phyloP scores from a whole-genome alignment of 1,140 invertebrate species.

The Caenorhabditis tropicalis region DNA sequence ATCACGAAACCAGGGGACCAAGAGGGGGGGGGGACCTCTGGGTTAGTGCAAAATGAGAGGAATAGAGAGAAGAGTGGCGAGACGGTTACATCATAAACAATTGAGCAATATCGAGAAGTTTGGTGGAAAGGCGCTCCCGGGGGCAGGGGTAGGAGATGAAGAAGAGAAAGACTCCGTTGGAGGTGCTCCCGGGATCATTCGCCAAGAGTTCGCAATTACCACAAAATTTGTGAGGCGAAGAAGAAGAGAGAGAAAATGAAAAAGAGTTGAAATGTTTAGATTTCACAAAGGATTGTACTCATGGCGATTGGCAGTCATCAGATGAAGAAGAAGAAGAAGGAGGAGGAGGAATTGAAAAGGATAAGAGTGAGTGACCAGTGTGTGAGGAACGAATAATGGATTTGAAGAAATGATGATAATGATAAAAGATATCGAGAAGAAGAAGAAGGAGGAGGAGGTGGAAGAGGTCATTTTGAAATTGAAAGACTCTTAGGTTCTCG shows the following conservation, averaged over 20 bases:
- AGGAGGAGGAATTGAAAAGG: background rate
- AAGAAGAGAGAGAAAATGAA: background rate
- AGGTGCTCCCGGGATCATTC: background rate
- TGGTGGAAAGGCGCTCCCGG: background rate
- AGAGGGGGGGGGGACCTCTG: background rate
- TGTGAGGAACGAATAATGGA: background rate
- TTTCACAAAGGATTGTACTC: conserved; percentile 28
- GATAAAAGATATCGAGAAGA: background rate
- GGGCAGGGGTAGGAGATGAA: background rate
- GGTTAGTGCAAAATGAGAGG: conserved; percentile 13
- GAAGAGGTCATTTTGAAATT: background rate
- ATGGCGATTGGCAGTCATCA: background rate
- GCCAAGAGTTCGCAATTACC: conserved; percentile 37
- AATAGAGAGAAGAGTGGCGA: background rate
- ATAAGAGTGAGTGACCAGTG: conserved; percentile 25
- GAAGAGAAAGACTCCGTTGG: too few relatives aligned
- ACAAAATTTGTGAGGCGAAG: background rate
- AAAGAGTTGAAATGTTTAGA: conserved; percentile 19
- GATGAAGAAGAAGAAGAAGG: too few relatives aligned
- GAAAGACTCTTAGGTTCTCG: too few relatives aligned
- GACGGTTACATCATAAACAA: conserved; percentile 45
- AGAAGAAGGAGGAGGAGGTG: background rate
- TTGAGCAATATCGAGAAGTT: too few relatives aligned
- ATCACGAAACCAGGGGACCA: conserved; percentile 23
- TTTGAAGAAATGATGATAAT: background rate